Evolutionary conservation across 2,113 vertebrate species (phyloP).

Genomic region (Rhadina sibilatrix): DNA sequence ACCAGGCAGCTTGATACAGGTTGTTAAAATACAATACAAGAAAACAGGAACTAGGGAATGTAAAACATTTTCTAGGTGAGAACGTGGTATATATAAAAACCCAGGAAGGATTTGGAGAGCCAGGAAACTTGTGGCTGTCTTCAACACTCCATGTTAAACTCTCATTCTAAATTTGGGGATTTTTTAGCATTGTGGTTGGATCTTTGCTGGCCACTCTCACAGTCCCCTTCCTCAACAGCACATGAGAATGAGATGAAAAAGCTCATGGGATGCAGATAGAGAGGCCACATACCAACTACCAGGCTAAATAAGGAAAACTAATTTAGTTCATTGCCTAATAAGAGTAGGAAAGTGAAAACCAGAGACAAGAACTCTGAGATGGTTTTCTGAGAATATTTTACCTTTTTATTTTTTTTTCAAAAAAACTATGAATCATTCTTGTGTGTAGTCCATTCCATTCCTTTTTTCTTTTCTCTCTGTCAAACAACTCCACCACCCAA

Average conservation of each 20-base stretch:
- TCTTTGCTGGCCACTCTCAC: neutral
- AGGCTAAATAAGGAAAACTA: neutral
- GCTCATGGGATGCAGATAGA: neutral
- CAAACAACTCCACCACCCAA: fast-evolving
- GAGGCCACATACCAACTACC: neutral
- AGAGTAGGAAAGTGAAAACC: neutral
- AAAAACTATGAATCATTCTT: neutral
- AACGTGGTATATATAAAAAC: neutral
- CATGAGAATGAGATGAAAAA: neutral
- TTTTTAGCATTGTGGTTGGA: neutral
- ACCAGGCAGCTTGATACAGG: neutral
- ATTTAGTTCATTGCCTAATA: neutral
- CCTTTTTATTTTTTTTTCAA: neutral
- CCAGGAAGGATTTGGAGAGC: neutral
- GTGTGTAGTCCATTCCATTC: neutral
- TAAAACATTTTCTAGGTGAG: neutral
- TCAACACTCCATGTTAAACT: neutral
- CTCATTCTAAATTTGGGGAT: fast-evolving
- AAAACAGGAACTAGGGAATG: neutral
- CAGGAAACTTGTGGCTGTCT: neutral
- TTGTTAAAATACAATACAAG: neutral
- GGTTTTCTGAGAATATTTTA: neutral
- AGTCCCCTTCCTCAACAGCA: neutral
- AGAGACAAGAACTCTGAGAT: neutral
- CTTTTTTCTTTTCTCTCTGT: neutral